Evolutionary conservation across 1,140 invertebrate species (phyloP).

Genomic region (Drosophila bocki): DNA sequence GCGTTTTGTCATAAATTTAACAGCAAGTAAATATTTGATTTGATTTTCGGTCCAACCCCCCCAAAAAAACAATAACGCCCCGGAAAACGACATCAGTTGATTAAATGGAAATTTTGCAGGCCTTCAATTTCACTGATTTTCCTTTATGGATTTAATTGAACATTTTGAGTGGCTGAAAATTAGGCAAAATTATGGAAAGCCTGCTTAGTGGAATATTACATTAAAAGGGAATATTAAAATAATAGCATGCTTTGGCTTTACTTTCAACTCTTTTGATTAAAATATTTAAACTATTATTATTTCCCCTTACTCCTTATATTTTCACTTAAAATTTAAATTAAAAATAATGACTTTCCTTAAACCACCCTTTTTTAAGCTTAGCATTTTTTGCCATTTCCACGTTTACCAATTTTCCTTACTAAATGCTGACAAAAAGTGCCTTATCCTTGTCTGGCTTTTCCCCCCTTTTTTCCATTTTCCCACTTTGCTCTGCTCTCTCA

Average conservation of each 20-base stretch:
- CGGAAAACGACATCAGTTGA: slow-evolving; percentile 45
- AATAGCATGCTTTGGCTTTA: neutral
- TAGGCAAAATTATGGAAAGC: neutral
- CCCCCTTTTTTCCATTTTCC: neutral
- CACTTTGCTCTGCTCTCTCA: neutral
- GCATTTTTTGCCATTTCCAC: neutral
- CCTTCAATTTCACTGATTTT: slow-evolving; percentile 40
- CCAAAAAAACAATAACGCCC: neutral
- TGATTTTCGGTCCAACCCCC: slow-evolving; percentile 42
- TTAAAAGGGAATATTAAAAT: neutral
- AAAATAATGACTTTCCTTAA: neutral
- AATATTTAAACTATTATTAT: neutral
- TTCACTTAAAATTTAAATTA: neutral
- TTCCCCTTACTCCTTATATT: neutral
- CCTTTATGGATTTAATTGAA: slow-evolving; percentile 30
- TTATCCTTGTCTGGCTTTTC: slow-evolving; percentile 3
- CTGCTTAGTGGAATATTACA: neutral
- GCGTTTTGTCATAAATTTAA: slow-evolving; percentile 75
- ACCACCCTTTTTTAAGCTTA: neutral
- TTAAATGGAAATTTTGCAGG: slow-evolving; percentile 63
- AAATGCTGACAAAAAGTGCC: slow-evolving; percentile 18
- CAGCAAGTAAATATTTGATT: slow-evolving; percentile 78
- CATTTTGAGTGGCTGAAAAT: slow-evolving; percentile 3
- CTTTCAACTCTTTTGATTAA: neutral
- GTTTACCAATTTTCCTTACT: slow-evolving; percentile 3